Percentiles rank a stretch among this genome's conserved stretches.
Evolutionary conservation across 2,888 invertebrate genomes (phyloP).

Genomic region (Drosophila planitibia): DNA sequence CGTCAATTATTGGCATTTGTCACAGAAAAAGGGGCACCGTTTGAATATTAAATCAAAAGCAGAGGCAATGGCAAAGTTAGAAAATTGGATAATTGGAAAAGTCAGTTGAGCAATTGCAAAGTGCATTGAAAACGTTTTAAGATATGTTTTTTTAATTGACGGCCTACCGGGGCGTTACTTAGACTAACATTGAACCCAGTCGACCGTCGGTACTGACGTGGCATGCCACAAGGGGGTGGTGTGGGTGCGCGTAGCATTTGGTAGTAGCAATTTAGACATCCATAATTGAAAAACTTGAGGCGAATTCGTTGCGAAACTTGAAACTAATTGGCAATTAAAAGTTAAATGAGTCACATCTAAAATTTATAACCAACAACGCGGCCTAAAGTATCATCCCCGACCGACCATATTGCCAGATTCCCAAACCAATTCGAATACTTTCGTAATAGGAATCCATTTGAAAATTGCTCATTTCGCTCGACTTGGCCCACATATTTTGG

Average conservation of each 20-base stretch:
- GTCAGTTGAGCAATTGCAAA: constrained; percentile 24
- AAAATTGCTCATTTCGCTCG: constrained; percentile 19
- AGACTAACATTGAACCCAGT: constrained; percentile 7
- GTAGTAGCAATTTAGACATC: constrained; percentile 51
- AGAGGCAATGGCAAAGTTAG: constrained; percentile 15
- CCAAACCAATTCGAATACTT: constrained; percentile 37
- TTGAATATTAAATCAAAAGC: constrained; percentile 44
- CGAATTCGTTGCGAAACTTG: constrained; percentile 57
- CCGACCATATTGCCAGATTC: constrained; percentile 31
- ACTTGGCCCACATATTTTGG: constrained; percentile 29
- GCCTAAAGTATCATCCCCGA: constrained; percentile 8
- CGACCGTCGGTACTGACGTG: not conserved
- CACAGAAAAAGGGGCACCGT: constrained; percentile 30
- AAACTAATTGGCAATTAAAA: constrained; percentile 64
- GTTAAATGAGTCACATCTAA: constrained; percentile 60
- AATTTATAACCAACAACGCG: constrained; percentile 41
- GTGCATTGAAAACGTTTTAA: constrained; percentile 15
- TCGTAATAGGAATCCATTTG: constrained; percentile 26
- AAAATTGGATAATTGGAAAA: constrained; percentile 27
- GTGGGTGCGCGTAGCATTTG: constrained; percentile 7
- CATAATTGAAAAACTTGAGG: constrained; percentile 62
- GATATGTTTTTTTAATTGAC: constrained; percentile 46
- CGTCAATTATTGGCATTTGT: constrained; percentile 38
- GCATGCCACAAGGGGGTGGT: not conserved
- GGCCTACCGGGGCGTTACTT: constrained; percentile 18